Evolutionary conservation across 2,113 vertebrate genomes (phyloP), one percentile per base, ranked within the genome.

Genomic region (Brachionichthys hirsutus): DNA sequence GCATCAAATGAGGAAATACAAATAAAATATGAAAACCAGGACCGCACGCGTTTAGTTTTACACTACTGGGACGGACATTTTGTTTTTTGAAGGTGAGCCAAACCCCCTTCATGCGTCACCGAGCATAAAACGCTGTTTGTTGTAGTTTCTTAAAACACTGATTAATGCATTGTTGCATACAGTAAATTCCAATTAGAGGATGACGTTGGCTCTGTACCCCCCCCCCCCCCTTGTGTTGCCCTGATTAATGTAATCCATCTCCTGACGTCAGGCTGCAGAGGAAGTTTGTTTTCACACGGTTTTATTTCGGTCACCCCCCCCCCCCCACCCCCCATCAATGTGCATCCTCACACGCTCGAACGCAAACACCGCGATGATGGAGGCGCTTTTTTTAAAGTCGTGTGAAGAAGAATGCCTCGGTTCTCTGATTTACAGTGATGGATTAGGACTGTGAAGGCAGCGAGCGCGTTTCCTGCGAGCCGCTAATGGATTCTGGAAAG

Each of bases 191-290:
- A 57, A 54, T 77, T 72, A 74, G 53, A 60, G 36, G 51, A 49
- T 34, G 22, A 70, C 54, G 19, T 34, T 12, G 4, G 22, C 52
- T 53, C 43, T 75, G 38, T 56, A 40, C 41, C 70, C 67, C 57
- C 9, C 47, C 13, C 38, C 9, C 18, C 17, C 8, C 7, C 22
- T 50, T 47, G 36, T 46, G 5, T 20, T 17, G 16, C 35, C 14
- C 8, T 75, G 51, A 82, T 73, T 57, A 67, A 61, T 46, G 42
- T 54, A 56, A 56, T 73, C 57, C 56, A 61, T 71, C 56, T 34
- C 20, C 44, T 62, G 34, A 52, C 4, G 0, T 36, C 10, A 45
- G 18, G 22, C 30, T 17, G 19, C 40, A 18, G 2, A 24, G 15
- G 38, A 48, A 48, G 56, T 62, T 6, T 44, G 44, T 44, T 34